Conservation (phyloP, 2,888 invertebrate genomes). For the Coronaproctus castanopsis region DNA sequence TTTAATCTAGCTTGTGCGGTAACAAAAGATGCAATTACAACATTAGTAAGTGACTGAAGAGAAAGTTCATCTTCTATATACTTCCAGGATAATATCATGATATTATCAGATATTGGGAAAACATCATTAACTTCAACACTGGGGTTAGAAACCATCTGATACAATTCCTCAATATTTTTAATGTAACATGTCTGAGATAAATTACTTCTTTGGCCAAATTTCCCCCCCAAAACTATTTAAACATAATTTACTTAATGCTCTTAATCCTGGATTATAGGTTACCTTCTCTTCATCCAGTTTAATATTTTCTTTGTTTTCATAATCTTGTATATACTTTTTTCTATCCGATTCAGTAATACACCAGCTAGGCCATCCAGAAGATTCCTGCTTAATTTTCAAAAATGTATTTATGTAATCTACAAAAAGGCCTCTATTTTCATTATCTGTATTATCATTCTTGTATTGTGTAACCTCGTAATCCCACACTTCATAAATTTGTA, state of each 20-base stretch:
- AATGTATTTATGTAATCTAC: not conserved
- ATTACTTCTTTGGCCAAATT: conserved; percentile 19
- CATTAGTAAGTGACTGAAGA: too few relatives aligned
- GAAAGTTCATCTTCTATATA: too few relatives aligned
- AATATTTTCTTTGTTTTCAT: conserved; percentile 18
- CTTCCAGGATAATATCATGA: too few relatives aligned
- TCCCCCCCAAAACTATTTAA: conserved; percentile 20
- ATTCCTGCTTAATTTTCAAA: conserved; percentile 9
- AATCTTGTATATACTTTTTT: conserved; percentile 16
- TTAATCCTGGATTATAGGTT: conserved; percentile 17
- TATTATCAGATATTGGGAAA: too few relatives aligned
- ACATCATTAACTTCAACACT: too few relatives aligned
- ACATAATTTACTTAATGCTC: conserved; percentile 19
- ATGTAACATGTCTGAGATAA: conserved; percentile 27
- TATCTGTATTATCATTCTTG: too few relatives aligned
- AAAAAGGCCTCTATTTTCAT: not conserved
- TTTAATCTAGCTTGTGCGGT: not conserved
- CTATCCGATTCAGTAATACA: not conserved
- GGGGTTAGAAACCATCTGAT: too few relatives aligned
- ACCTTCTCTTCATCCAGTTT: conserved; percentile 19
- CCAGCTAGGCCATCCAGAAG: too few relatives aligned
- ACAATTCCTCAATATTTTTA: too few relatives aligned
- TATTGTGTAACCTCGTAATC: too few relatives aligned
- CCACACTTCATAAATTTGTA: too few relatives aligned
- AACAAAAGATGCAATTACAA: too few relatives aligned